Base-by-base conservation (phyloP, 2,888 invertebrate species). In the Drosophila multiciliata region DNA sequence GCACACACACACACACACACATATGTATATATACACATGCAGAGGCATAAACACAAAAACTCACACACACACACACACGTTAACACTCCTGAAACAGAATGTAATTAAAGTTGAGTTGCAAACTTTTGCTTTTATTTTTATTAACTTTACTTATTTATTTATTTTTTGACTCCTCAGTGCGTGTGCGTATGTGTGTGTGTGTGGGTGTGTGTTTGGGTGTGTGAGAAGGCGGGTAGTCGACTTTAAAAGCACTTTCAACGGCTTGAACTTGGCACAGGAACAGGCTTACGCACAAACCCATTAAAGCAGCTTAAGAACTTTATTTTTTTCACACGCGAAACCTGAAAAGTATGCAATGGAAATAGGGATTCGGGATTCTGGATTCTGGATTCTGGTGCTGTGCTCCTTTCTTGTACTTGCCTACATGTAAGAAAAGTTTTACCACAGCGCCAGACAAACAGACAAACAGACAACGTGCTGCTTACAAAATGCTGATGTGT, bases 51-150 rank as follows among this genome's bases (percentile, higher is more conserved):
- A 79, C 75, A 48, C 33, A 68, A 33, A 32, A 45, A 38, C 40
- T 29, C 23, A 55, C n/a, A 35, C 52, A 66, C 23, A 35, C 45
- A 52, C 55, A 62, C 32, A 48, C 15, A 35, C 60, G 52, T 59
- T 36, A 50, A 63, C 65, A 75, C 67, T 81, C 78, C 78, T 78
- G 82, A 66, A 78, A 71, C 74, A 89, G 85, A 86, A 86, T 89
- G 89, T 86, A 86, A 86, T 86, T 86, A 86, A 85, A 86, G 90
- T 86, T 90, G 89, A 90, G 89, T 75, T 88, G 90, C 80, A 68
- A 90, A 86, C 83, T 90, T 86, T 90, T 84, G 78, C 90, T 88
- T 89, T 90, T 90, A 86, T 86, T 86, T 89, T 83, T 89, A 86
- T 86, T 79, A 80, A 80, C 83, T 80, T 80, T 82, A 80, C 83